Percentiles rank a stretch among this genome's conserved stretches.
Conservation (phyloP, 2,888 invertebrate genomes). For the Tigriopus californicus region DNA sequence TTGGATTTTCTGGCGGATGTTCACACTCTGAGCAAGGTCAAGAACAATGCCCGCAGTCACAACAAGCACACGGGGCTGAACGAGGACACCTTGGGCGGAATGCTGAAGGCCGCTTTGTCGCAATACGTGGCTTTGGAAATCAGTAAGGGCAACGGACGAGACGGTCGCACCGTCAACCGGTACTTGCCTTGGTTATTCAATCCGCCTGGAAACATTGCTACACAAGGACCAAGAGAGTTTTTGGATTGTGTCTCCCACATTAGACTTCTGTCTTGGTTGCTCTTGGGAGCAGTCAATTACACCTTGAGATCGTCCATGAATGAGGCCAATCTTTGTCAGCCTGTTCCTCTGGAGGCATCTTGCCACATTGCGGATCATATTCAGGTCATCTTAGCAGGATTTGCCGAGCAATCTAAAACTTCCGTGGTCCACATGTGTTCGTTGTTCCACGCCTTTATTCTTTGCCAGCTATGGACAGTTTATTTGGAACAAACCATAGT, state of each 20-base stretch:
- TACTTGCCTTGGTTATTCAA: slow-evolving; percentile 80
- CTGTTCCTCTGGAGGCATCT: slow-evolving; percentile 86
- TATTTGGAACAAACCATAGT: slow-evolving; percentile 59
- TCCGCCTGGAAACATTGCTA: slow-evolving; percentile 33
- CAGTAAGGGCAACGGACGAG: slow-evolving; percentile 48
- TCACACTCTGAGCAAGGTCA: slow-evolving; percentile 86
- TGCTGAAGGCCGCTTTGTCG: slow-evolving; percentile 52
- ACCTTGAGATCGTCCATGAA: slow-evolving; percentile 43
- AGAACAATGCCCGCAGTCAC: slow-evolving; percentile 37
- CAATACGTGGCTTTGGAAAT: slow-evolving; percentile 68
- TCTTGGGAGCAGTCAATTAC: slow-evolving; percentile 83
- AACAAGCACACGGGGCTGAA: slow-evolving; percentile 43
- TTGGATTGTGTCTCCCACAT: slow-evolving; percentile 88
- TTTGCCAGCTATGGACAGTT: slow-evolving; percentile 95
- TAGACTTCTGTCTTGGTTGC: slow-evolving; percentile 80
- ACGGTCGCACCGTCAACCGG: slow-evolving; percentile 50
- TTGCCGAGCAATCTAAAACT: slow-evolving; percentile 83
- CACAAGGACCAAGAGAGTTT: slow-evolving; percentile 64
- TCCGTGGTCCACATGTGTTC: slow-evolving; percentile 88
- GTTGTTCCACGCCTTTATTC: slow-evolving; percentile 85
- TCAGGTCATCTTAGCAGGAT: slow-evolving; percentile 76
- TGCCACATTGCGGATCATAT: slow-evolving; percentile 94
- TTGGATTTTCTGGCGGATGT: slow-evolving; percentile 89
- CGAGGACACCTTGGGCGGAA: slow-evolving; percentile 89
- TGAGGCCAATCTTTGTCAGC: slow-evolving; percentile 27